phyloP scores from a whole-genome alignment of 2,797 vertebrate species.

The Orestias chungarensis region DNA sequence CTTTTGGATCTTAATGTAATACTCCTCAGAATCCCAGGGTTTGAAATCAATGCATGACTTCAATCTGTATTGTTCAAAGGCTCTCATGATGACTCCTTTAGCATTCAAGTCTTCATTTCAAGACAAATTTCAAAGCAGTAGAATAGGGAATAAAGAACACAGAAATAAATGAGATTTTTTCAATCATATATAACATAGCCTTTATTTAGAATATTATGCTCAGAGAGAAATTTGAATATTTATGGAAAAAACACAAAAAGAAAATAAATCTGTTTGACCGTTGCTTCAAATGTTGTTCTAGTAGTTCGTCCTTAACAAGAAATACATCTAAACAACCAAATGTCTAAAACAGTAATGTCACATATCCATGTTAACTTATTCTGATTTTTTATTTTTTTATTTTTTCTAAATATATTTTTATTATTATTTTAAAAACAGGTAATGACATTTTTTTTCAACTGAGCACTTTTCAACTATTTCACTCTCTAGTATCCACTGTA shows the following conservation, averaged over 20 bases:
- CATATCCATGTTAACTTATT: too few relatives aligned
- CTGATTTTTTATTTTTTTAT: too few relatives aligned
- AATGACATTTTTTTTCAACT: too few relatives aligned
- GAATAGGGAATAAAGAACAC: neutral
- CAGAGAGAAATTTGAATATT: neutral
- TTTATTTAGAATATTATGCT: neutral
- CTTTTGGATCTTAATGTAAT: slow-evolving; percentile 83
- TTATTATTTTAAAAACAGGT: too few relatives aligned
- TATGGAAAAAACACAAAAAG: neutral
- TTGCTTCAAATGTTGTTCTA: neutral
- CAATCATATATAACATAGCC: neutral
- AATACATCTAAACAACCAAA: too few relatives aligned
- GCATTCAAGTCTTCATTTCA: slow-evolving; percentile 82
- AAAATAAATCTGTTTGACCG: neutral
- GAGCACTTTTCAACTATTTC: too few relatives aligned
- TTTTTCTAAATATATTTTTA: too few relatives aligned
- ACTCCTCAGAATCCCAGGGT: slow-evolving; percentile 67
- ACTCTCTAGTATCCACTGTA: too few relatives aligned
- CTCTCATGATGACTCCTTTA: slow-evolving; percentile 84
- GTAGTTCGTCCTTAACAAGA: too few relatives aligned
- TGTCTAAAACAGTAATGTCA: too few relatives aligned
- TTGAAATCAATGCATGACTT: slow-evolving; percentile 92
- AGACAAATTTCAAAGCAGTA: neutral
- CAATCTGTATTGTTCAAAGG: slow-evolving; percentile 86
- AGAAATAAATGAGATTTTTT: too few relatives aligned